Evolutionary conservation across 2,888 invertebrate species (phyloP).

Genomic region (Rugalucina vietnamica): DNA sequence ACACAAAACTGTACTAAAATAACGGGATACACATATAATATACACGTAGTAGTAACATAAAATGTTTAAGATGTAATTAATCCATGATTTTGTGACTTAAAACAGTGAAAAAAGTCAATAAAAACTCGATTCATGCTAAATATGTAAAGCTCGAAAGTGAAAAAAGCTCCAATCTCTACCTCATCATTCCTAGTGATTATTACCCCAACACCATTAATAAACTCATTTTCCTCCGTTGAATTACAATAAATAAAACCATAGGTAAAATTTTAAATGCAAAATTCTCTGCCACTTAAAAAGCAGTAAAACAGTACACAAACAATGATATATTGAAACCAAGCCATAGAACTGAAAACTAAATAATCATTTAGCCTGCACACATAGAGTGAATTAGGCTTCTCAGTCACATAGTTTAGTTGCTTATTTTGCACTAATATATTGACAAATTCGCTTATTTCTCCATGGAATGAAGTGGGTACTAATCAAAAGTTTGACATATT

Average conservation of each 20-base stretch:
- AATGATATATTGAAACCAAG: too few relatives aligned
- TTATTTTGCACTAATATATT: too few relatives aligned
- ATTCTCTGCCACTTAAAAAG: neutral
- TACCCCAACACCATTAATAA: conserved; percentile 1
- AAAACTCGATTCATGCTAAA: neutral
- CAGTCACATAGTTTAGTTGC: too few relatives aligned
- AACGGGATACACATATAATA: neutral
- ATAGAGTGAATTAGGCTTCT: too few relatives aligned
- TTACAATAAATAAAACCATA: neutral
- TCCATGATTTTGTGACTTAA: conserved; percentile 14
- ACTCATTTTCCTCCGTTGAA: neutral
- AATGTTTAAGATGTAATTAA: neutral
- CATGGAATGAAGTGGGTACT: too few relatives aligned
- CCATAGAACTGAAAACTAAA: too few relatives aligned
- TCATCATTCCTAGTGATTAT: neutral
- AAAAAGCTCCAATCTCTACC: neutral
- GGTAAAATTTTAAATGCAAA: neutral
- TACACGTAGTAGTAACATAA: neutral
- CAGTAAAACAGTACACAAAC: neutral
- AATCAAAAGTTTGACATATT: too few relatives aligned
- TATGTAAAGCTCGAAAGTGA: neutral
- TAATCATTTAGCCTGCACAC: too few relatives aligned
- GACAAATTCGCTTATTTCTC: too few relatives aligned
- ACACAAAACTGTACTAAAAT: conserved; percentile 10
- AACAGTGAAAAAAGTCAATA: neutral